Evolutionary conservation across 2,797 vertebrate genomes (phyloP), one percentile per base, ranked within the genome.

Genomic region (Mus spretus): DNA sequence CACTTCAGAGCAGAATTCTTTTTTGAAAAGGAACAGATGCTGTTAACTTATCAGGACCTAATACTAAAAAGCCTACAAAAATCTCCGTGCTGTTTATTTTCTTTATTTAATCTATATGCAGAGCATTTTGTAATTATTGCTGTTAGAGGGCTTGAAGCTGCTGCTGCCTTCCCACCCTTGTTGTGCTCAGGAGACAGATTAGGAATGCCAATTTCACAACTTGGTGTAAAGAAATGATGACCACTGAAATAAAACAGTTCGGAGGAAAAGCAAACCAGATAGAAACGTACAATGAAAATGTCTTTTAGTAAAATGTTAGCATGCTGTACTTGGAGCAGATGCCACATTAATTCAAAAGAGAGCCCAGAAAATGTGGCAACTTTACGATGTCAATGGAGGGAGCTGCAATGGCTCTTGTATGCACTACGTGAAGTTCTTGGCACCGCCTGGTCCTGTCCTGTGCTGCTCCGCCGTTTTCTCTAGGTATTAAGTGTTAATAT

Each of bases 281-380:
- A 97, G 57, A 98, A 97, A 96, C 96, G 80, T 79, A 90, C 92
- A 98, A 95, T 97, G 94, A 95, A 96, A 98, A 94, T 96, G 93
- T 85, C 93, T 97, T 97, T 97, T 96, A 96, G 94, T 96, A 97
- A 98, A 98, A 97, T 95, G 97, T 97, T 97, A 98, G 87, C 94
- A 98, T 97, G 82, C 96, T 97, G 97, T 97, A 96, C 95, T 98
- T 97, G 83, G 89, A 98, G 97, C 91, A 97, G 96, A 96, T 98
- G 97, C 97, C 97, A 93, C 97, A 97, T 98, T 98, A 98, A 98
- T 97, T 98, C 93, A 97, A 98, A 98, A 97, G 97, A 95, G 96
- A 98, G 96, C 81, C 98, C 96, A 98, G 97, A 98, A 98, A 98
- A 98, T 94, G 97, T 98, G 97, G 97, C 98, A 97, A 98, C 97